Evolutionary conservation across 2,888 invertebrate genomes (phyloP).

Genomic region (Gonocerus acuteangulatus): DNA sequence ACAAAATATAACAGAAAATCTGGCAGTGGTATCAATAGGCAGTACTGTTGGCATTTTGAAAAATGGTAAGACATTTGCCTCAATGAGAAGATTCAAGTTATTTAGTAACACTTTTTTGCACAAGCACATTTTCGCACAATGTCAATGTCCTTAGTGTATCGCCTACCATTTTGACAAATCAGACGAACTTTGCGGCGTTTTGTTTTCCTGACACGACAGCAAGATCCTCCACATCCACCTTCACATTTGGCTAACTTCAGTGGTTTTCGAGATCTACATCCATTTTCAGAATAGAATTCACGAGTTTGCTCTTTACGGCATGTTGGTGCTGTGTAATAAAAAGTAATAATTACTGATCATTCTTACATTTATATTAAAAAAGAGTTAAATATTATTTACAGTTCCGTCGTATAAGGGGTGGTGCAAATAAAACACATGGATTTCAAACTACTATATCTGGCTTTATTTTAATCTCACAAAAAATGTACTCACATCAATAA

Average conservation of each 20-base stretch:
- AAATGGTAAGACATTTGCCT: constrained; percentile 36
- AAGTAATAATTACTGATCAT: constrained; percentile 28
- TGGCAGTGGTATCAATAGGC: constrained; percentile 35
- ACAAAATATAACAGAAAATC: constrained; percentile 39
- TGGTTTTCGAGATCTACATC: constrained; percentile 82
- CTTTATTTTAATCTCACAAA: not conserved
- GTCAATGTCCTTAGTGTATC: constrained; percentile 91
- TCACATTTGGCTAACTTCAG: constrained; percentile 83
- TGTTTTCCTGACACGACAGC: constrained; percentile 86
- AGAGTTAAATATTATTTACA: not conserved
- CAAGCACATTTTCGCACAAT: constrained; percentile 95
- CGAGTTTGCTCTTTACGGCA: constrained; percentile 84
- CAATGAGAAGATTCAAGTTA: constrained; percentile 39
- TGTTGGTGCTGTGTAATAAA: constrained; percentile 54
- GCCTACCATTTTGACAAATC: constrained; percentile 84
- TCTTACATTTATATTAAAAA: not conserved
- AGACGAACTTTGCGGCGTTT: constrained; percentile 90
- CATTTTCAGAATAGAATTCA: constrained; percentile 83
- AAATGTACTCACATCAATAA: too few species aligned
- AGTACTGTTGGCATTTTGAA: constrained; percentile 31
- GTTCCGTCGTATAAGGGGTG: too few species aligned
- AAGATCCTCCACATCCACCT: constrained; percentile 65
- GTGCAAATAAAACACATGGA: too few species aligned
- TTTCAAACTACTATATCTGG: too few species aligned
- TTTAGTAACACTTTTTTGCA: constrained; percentile 77